Evolutionary conservation across 2,113 vertebrate species (phyloP).

Genomic region (Hemibagrus wyckioides): DNA sequence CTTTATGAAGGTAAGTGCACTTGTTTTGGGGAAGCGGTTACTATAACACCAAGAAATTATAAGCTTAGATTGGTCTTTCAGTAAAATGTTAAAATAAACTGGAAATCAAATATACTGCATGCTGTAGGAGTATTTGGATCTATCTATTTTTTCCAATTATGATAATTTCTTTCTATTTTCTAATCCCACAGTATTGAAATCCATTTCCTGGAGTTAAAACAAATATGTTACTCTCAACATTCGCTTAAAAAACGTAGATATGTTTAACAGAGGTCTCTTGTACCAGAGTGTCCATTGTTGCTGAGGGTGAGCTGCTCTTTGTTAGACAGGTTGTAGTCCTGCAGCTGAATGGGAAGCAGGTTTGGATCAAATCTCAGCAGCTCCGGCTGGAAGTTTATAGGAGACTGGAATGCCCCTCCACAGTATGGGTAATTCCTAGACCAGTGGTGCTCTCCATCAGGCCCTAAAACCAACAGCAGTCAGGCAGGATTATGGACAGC

Average conservation of each 20-base stretch:
- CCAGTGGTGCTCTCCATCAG: constrained; percentile 84
- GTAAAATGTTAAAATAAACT: neutral
- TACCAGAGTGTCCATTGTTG: constrained; percentile 93
- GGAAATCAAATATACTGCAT: neutral
- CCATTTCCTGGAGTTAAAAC: neutral
- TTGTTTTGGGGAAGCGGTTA: neutral
- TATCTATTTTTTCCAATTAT: neutral
- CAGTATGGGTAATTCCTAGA: constrained; percentile 82
- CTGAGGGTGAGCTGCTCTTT: constrained; percentile 79
- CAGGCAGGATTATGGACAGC: neutral
- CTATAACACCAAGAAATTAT: neutral
- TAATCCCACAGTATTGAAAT: neutral
- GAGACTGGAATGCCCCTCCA: constrained; percentile 86
- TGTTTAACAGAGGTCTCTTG: constrained; percentile 48
- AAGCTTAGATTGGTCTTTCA: neutral
- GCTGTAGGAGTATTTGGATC: neutral
- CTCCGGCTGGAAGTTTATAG: constrained; percentile 84
- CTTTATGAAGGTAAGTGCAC: neutral
- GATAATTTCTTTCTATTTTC: neutral
- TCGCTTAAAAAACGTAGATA: neutral
- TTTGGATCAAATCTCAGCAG: constrained; percentile 83
- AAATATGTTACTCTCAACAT: neutral
- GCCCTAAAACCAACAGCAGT: constrained; percentile 70
- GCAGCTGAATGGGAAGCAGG: constrained; percentile 79
- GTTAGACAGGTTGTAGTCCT: constrained; percentile 81